A percentile compares a stretch with the other conserved stretches of the same genome.
phyloP scores from a whole-genome alignment of 2,888 invertebrate genomes.

The Zootermopsis nevadensis region DNA sequence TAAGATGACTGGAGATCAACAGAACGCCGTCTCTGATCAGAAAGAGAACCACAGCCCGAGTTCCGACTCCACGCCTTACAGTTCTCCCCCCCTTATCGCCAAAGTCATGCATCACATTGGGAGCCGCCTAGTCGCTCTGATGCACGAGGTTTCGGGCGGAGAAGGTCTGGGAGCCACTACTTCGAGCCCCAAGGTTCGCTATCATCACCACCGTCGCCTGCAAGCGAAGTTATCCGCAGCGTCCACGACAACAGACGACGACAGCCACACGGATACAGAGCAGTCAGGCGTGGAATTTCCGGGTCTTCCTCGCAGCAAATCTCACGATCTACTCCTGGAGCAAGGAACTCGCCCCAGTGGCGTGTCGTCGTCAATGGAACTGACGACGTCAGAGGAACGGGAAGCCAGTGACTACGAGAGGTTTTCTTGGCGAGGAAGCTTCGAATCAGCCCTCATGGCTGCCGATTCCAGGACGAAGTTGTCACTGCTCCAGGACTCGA shows the following conservation, averaged over 20 bases:
- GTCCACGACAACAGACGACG: conserved; percentile 72
- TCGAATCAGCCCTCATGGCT: conserved; percentile 89
- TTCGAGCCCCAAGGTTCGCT: conserved; percentile 55
- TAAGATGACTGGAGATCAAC: conserved; percentile 67
- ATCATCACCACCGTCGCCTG: conserved; percentile 66
- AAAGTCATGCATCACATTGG: conserved; percentile 95
- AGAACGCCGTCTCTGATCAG: conserved; percentile 54
- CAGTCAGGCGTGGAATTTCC: conserved; percentile 55
- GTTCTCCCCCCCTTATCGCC: conserved; percentile 86
- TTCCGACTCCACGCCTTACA: conserved; percentile 66
- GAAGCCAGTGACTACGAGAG: conserved; percentile 90
- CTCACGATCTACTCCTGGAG: conserved; percentile 82
- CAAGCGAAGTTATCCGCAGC: conserved; percentile 70
- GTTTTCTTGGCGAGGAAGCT: conserved; percentile 92
- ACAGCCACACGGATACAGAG: conserved; percentile 75
- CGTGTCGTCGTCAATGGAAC: conserved; percentile 57
- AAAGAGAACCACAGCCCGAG: conserved; percentile 64
- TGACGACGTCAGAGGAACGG: conserved; percentile 62
- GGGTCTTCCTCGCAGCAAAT: conserved; percentile 80
- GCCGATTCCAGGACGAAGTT: conserved; percentile 86
- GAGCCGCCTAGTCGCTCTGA: conserved; percentile 84
- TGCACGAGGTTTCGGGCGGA: conserved; percentile 91
- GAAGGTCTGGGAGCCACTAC: conserved; percentile 59
- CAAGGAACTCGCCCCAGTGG: conserved; percentile 62
- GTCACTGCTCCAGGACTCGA: conserved; percentile 66